Percentiles rank a stretch among this genome's conserved stretches.
Evolutionary conservation across 2,888 invertebrate genomes (phyloP).

Genomic region (Norana najaformis): DNA sequence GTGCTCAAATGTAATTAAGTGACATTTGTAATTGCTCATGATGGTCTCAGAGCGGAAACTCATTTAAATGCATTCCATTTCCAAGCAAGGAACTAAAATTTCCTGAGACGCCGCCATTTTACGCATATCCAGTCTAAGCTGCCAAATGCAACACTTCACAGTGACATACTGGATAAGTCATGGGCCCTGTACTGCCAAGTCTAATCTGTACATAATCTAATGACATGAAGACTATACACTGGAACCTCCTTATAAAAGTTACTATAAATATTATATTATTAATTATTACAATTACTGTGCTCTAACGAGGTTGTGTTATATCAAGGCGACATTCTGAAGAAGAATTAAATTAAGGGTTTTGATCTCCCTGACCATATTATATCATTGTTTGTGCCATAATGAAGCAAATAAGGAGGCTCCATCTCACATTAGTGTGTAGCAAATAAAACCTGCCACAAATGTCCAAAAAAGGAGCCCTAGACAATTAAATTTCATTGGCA

Average conservation of each 20-base stretch:
- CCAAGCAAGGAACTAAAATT: not conserved
- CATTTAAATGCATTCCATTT: conserved; percentile 13
- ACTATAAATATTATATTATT: not conserved
- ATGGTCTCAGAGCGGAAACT: not conserved
- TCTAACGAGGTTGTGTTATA: too few species aligned
- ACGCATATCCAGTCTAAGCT: not conserved
- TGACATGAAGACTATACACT: not conserved
- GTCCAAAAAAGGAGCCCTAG: not conserved
- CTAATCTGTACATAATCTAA: not conserved
- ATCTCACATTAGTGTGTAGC: not conserved
- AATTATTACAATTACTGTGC: not conserved
- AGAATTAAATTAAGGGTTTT: too few species aligned
- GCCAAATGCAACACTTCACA: too few species aligned
- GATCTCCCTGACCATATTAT: not conserved
- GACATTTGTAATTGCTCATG: not conserved
- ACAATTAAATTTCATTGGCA: not conserved
- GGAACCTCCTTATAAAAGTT: not conserved
- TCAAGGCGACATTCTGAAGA: too few species aligned
- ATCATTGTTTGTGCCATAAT: not conserved
- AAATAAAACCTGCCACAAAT: not conserved
- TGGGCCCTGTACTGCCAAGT: not conserved
- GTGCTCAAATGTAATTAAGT: not conserved
- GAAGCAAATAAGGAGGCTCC: not conserved
- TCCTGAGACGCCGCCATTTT: conserved; percentile 10
- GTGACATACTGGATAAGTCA: conserved; percentile 1